Evolutionary conservation across 2,113 vertebrate genomes (phyloP).

Genomic region (Mus musculus): GRCm39 chr6:33573501-33574000

Average conservation of each 20-base stretch:
- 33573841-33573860: background rate
- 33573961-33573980: no score
- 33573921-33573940: background rate
- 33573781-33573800: background rate
- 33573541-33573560: background rate
- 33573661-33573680: slow-evolving; percentile 11
- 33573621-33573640: background rate
- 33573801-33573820: slow-evolving; percentile 25
- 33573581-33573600: background rate
- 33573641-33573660: background rate
- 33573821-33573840: slow-evolving; percentile 2
- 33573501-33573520: background rate
- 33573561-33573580: background rate
- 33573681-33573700: background rate
- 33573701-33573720: slow-evolving; percentile 10
- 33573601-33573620: background rate
- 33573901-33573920: background rate
- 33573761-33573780: background rate
- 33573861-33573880: background rate
- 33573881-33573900: background rate
- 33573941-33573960: background rate
- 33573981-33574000: background rate
- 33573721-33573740: slow-evolving; percentile 30
- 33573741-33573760: slow-evolving; percentile 26
- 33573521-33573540: background rate